Evolutionary conservation across 2,113 vertebrate species (phyloP), one percentile per base, ranked within the genome.

Genomic region (Uropsilus gracilis): DNA sequence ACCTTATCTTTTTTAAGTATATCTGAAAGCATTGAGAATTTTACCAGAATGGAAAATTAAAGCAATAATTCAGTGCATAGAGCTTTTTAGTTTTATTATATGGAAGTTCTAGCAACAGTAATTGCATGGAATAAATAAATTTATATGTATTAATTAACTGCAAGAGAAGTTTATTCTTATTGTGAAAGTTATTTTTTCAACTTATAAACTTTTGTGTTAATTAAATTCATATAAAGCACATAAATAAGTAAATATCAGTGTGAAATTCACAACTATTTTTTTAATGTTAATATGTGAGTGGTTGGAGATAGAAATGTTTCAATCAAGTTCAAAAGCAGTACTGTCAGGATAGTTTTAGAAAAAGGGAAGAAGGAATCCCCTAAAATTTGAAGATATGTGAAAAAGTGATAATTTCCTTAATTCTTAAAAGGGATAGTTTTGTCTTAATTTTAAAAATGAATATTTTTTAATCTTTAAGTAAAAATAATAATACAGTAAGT

Each of bases 1-100:
- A 87, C 61, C 75, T 88, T 94, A 86, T 96, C 75, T 82, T 75
- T 76, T 90, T 91, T 89, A 94, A 89, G 71, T 75, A 26, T 68
- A 59, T 96, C 7, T 86, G 88, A 93, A 96, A 87, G 55, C 68
- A 94, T 61, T 63, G 69, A 34, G 69, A 91, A 71, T 13, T 53
- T 83, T 48, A 0, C 30, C 55, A 94, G 69, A 44, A 87, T 57
- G 44, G 63, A 26, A 90, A 94, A 57, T 46, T 3, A 48, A 1
- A 39, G 0, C n/a, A 77, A 53, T 69, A 72, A 82, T 75, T 80
- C 30, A 85, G n/a, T 8, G 5, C 14, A 63, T 78, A 39, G 18
- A 55, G 6, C 59, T 72, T 84, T 34, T 86, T 32, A 24, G 13
- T 59, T 94, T 71, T 59, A 50, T 76, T 72, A 63, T 12, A 77